These are phyloP conservation scores for Charaxes varanes DNA, from an alignment of 1,140 invertebrate genomes.

Conservation along the genomic window DNA sequence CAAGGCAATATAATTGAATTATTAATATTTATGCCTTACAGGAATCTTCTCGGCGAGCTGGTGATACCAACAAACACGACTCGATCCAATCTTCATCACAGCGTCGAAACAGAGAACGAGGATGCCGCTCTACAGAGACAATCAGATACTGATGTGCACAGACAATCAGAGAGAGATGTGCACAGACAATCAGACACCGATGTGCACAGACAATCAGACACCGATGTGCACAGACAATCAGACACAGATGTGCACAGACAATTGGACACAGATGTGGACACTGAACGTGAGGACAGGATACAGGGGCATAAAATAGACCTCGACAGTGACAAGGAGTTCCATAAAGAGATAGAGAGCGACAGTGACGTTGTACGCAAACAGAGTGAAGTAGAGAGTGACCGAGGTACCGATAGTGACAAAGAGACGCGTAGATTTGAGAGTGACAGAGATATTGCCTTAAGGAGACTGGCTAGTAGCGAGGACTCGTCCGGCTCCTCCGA, in stretches of 20 bases:
- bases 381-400: neutral
- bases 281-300: neutral
- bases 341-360: neutral
- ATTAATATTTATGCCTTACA: conserved; percentile 8
- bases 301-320: neutral
- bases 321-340: neutral
- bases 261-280: neutral
- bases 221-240: neutral
- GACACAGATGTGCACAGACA: neutral
- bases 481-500: too few species aligned
- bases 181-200: too few species aligned
- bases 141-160: too few species aligned
- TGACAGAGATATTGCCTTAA: neutral
- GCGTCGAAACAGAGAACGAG: too few species aligned
- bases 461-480: too few species aligned
- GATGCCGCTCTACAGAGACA: too few species aligned
- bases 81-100: neutral
- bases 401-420: neutral
- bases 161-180: too few species aligned
- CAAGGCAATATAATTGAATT: too few species aligned
- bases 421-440: too few species aligned
- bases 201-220: too few species aligned
- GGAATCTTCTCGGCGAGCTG: conserved; percentile 24
- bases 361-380: neutral
- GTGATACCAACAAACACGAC: conserved; percentile 15